phyloP scores from a whole-genome alignment of 2,888 invertebrate species.

The Hecatera dysodea region DNA sequence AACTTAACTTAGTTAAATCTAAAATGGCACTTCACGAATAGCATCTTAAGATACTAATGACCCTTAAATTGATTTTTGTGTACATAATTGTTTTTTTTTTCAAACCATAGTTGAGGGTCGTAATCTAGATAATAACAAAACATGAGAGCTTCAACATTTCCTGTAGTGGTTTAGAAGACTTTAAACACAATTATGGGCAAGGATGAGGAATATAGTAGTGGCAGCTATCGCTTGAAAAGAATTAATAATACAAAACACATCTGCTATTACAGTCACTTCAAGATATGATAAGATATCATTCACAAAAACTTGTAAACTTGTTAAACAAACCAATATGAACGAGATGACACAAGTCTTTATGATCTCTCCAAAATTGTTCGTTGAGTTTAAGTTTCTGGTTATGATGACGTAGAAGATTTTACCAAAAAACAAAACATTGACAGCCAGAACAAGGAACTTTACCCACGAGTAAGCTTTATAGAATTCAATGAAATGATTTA shows the following conservation, averaged over 20 bases:
- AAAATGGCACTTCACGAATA: slow-evolving; percentile 23
- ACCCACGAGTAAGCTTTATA: slow-evolving; percentile 70
- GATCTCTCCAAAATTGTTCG: slow-evolving; percentile 47
- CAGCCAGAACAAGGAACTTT: slow-evolving; percentile 75
- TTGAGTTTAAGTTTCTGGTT: slow-evolving; percentile 19
- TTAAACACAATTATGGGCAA: slow-evolving; percentile 47
- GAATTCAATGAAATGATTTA: slow-evolving; percentile 38
- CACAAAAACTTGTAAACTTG: slow-evolving; percentile 78
- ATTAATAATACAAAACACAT: slow-evolving; percentile 64
- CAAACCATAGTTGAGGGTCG: neutral
- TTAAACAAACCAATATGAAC: slow-evolving; percentile 76
- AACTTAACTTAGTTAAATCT: slow-evolving; percentile 29
- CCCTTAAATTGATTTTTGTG: neutral
- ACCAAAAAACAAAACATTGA: slow-evolving; percentile 76
- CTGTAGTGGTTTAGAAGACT: neutral
- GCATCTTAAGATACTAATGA: neutral
- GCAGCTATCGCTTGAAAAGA: slow-evolving; percentile 67
- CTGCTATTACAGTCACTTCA: slow-evolving; percentile 2
- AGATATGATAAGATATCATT: slow-evolving; percentile 72
- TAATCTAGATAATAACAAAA: neutral
- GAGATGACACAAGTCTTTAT: slow-evolving; percentile 70
- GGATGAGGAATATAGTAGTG: slow-evolving; percentile 66
- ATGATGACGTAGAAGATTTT: slow-evolving; percentile 77
- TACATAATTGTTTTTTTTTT: neutral
- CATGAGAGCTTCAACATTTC: neutral